phyloP scores from a whole-genome alignment of 2,113 vertebrate genomes.

The Onychorhynchus coronatus region DNA sequence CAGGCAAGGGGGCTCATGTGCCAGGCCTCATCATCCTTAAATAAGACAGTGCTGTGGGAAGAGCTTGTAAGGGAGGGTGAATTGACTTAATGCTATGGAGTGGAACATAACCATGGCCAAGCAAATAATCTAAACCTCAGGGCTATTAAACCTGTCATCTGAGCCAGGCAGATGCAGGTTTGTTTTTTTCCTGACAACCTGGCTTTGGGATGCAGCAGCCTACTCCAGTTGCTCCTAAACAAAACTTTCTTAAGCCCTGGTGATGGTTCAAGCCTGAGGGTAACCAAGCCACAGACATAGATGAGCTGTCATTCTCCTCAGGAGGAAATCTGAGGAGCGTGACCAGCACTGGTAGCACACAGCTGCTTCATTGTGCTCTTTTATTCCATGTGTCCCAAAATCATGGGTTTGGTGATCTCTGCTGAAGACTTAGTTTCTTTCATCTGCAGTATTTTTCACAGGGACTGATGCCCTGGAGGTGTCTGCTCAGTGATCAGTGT shows the following conservation, averaged over 20 bases:
- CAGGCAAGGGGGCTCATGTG: not conserved
- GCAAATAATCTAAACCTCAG: not conserved
- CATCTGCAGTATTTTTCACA: not conserved
- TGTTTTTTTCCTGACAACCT: not conserved
- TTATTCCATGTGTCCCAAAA: not conserved
- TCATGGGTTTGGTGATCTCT: not conserved
- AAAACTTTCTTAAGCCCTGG: not conserved
- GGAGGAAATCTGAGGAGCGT: not conserved
- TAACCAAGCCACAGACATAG: not conserved
- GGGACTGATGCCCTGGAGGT: not conserved
- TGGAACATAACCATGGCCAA: rapidly evolving
- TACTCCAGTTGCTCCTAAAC: not conserved
- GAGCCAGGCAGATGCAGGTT: not conserved
- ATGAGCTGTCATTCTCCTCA: not conserved
- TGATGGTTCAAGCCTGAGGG: not conserved
- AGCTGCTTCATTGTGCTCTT: not conserved
- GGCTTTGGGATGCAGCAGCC: not conserved
- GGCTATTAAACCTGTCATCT: not conserved
- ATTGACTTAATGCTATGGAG: not conserved
- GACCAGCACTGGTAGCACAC: not conserved
- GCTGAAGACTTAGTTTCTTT: not conserved
- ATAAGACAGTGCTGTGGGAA: not conserved
- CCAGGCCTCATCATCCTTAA: not conserved
- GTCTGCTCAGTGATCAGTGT: not conserved
- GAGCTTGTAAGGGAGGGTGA: not conserved